Evolutionary conservation across 2,888 invertebrate species (phyloP).

Genomic region (Lithosia quadra): DNA sequence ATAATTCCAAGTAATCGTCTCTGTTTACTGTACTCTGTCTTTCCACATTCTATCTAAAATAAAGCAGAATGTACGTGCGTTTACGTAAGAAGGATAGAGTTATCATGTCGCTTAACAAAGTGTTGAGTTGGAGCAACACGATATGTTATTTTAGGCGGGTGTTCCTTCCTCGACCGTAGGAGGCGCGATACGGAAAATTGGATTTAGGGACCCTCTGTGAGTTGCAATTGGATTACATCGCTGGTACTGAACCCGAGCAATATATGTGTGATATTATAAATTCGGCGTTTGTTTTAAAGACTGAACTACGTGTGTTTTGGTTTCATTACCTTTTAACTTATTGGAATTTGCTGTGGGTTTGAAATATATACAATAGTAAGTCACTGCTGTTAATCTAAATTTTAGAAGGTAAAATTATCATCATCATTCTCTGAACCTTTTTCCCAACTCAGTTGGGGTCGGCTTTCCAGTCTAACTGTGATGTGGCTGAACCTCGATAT

Average conservation of each 20-base stretch:
- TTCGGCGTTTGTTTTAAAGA: constrained; percentile 16
- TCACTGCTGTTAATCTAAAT: no score
- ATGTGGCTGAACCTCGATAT: no score
- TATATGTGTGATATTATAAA: constrained; percentile 38
- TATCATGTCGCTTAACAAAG: constrained; percentile 42
- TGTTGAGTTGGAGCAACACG: constrained; percentile 33
- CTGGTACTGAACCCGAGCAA: constrained; percentile 29
- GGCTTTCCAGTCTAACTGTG: no score
- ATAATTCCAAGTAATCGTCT: neutral
- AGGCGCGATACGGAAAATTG: constrained; percentile 54
- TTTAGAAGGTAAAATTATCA: no score
- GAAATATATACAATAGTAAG: neutral
- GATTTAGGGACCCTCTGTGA: constrained; percentile 51
- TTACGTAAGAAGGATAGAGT: constrained; percentile 21
- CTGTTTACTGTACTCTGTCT: neutral
- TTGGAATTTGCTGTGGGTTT: no score
- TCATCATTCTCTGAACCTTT: no score
- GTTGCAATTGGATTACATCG: constrained; percentile 50
- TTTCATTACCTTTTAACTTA: neutral
- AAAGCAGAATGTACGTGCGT: constrained; percentile 26
- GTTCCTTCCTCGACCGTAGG: constrained; percentile 26
- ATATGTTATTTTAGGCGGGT: constrained; percentile 51
- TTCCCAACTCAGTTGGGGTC: no score
- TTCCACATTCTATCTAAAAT: neutral
- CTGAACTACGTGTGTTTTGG: neutral